Base-by-base conservation (phyloP, 2,888 invertebrate genomes). In the Apamea anceps region DNA sequence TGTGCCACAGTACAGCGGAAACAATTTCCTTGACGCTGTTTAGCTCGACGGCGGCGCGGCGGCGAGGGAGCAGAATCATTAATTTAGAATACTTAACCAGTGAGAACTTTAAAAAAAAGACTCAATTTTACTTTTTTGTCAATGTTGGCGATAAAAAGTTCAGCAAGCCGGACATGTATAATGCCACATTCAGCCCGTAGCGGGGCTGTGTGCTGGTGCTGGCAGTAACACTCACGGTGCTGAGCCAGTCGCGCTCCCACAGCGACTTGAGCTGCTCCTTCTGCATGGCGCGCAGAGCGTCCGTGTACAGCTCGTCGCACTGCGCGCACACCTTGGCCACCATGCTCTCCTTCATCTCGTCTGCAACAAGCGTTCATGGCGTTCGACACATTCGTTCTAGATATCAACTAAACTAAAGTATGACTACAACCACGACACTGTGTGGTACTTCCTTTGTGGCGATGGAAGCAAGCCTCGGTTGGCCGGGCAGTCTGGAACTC, bases 311-410 rank as follows among this genome's bases (percentile, higher is more conserved):
- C 94, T 99, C 99, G 92, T 99, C 99, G 92, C 98, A 98, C 94
- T 99, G 99, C 81, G 98, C 98, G 88, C 99, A 98, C 89, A 99
- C 97, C 97, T 99, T 99, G 18, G 99, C 99, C 88, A 99, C 98
- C 90, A 99, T 98, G 81, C 97, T 97, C 92, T 99, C 99, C 95
- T 99, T 99, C 99, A 99, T 99, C 90, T 98, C 98, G 95, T 99
- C 99, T 98, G 95, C 75, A 94, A 85, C n/a, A 62, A 72, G n/a
- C 18, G 62, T 48, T 48, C 28, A 48, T 15, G 7, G 65, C n/a
- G 65, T 5, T 72, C 21, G 18, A 25, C 21, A 51, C 21, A 28
- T 75, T 37, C 21, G 12, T 5, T 4, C 32, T 45, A 51, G 15
- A 32, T 71, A 25, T 32, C 45, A 65, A 65, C 21, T 15, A 32